These are phyloP conservation scores for Icerya purchasi DNA, from an alignment of 2,888 invertebrate genomes.

Conservation along the genomic window DNA sequence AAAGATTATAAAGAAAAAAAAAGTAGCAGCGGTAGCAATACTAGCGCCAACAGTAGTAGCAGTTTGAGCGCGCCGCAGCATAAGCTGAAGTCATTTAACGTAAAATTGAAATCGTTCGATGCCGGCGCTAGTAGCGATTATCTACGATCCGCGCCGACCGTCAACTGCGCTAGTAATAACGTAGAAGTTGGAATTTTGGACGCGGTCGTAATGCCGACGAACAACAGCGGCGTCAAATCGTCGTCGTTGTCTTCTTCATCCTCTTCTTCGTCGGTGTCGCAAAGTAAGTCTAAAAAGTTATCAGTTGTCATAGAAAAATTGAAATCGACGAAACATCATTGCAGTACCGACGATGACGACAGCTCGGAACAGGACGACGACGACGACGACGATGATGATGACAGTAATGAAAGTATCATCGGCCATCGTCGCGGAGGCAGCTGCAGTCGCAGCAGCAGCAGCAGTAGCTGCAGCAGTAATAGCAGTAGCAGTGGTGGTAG, in stretches of 20 bases:
- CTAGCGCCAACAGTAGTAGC: background rate
- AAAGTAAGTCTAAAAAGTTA: slow-evolving; percentile 48
- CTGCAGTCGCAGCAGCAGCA: background rate
- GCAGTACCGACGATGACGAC: background rate
- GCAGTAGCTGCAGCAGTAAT: slow-evolving; percentile 1
- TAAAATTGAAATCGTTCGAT: slow-evolving; percentile 40
- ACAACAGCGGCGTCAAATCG: background rate
- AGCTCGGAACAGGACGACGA: too few species aligned
- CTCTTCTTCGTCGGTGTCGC: slow-evolving; percentile 10
- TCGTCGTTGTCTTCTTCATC: background rate
- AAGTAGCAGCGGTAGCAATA: slow-evolving; percentile 5
- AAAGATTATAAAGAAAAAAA: slow-evolving; percentile 35
- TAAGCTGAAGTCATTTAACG: slow-evolving; percentile 39
- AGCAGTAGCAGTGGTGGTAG: background rate
- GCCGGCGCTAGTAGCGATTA: background rate
- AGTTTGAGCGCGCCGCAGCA: slow-evolving; percentile 23
- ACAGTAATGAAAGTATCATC: background rate
- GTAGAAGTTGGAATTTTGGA: background rate
- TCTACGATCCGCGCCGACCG: background rate
- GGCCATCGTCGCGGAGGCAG: background rate
- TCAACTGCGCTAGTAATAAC: too few species aligned
- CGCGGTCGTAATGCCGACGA: background rate
- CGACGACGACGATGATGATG: background rate
- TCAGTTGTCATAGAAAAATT: slow-evolving; percentile 71
- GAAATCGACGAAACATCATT: slow-evolving; percentile 21